These are phyloP conservation scores for Nephrotoma flavescens DNA, from an alignment of 2,888 invertebrate species.

Conservation along the genomic window DNA sequence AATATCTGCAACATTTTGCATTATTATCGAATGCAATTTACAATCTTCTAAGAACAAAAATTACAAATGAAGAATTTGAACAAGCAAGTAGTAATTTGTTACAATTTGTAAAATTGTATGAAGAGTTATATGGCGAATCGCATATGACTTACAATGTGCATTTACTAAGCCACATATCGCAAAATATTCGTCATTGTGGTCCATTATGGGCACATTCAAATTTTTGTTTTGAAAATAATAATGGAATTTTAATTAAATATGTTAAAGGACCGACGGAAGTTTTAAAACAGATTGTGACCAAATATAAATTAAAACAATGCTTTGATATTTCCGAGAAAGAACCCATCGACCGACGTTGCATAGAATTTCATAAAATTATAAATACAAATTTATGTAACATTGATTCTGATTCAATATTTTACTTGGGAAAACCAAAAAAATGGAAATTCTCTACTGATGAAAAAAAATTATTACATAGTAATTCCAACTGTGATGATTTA, in stretches of 20 bases:
- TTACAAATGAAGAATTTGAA: neutral
- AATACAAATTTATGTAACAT: neutral
- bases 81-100: neutral
- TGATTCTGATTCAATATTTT: neutral
- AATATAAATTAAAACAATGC: neutral
- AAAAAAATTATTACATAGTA: neutral
- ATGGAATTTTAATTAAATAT: neutral
- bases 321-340: neutral
- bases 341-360: too few species aligned
- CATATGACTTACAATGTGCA: slow-evolving; percentile 5
- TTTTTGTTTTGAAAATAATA: neutral
- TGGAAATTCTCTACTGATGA: neutral
- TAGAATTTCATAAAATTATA: too few species aligned
- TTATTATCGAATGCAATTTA: neutral
- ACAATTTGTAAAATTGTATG: neutral
- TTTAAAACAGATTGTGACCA: neutral
- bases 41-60: neutral
- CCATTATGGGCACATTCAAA: slow-evolving; percentile 1
- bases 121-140: slow-evolving; percentile 3
- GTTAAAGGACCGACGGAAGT: neutral
- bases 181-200: neutral
- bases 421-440: neutral
- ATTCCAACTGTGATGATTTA: neutral
- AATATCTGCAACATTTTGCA: neutral
- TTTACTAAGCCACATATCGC: neutral